Percentiles rank a stretch among this genome's conserved stretches.
These are phyloP conservation scores for Capromys pilorides DNA, from an alignment of 2,797 vertebrate species.

Conservation along the genomic window DNA sequence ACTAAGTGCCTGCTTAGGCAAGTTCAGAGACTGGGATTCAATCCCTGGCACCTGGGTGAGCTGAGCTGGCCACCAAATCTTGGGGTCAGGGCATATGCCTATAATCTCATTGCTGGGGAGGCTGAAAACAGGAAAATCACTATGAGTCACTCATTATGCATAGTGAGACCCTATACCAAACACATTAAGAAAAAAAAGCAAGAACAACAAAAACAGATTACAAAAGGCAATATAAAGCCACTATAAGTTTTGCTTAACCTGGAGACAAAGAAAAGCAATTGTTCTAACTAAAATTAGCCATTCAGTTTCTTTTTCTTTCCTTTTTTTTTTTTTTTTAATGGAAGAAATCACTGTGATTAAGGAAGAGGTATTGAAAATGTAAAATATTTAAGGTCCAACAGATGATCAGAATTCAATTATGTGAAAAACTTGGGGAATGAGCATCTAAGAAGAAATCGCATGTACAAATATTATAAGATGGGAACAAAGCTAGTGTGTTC, in stretches of 20 bases:
- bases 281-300: neutral
- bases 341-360: neutral
- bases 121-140: too few relatives aligned
- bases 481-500: neutral
- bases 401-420: neutral
- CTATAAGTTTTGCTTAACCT: conserved; percentile 23
- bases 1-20: too few relatives aligned
- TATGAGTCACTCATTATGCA: too few relatives aligned
- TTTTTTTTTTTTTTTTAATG: neutral
- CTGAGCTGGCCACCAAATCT: too few relatives aligned
- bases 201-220: neutral
- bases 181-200: too few relatives aligned
- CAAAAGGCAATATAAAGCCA: neutral
- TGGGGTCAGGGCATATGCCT: too few relatives aligned
- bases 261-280: conserved; percentile 24
- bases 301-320: neutral
- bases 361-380: neutral
- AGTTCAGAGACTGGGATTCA: too few relatives aligned
- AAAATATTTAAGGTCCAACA: neutral
- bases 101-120: too few relatives aligned
- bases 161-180: too few relatives aligned
- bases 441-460: neutral
- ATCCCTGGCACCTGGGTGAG: too few relatives aligned
- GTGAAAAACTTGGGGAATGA: neutral
- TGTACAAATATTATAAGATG: neutral